These are phyloP conservation scores for Anticlea derivata DNA, from an alignment of 2,888 invertebrate genomes.

Conservation along the genomic window DNA sequence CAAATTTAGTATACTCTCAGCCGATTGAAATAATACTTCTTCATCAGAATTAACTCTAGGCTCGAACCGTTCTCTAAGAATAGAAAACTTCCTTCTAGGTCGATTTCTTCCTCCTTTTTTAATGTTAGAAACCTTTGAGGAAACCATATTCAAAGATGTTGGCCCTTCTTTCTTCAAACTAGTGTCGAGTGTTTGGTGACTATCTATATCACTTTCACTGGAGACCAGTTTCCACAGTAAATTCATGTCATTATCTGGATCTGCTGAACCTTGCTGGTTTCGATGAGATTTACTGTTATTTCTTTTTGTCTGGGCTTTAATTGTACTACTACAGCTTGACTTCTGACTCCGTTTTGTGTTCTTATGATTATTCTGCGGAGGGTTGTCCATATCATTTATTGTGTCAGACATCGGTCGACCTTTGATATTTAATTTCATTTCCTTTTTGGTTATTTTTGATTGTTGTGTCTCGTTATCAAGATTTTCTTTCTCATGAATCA, in stretches of 20 bases:
- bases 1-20: slow-evolving; percentile 58
- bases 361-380: slow-evolving; percentile 46
- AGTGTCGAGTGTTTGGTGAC: slow-evolving; percentile 72
- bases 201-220: slow-evolving; percentile 66
- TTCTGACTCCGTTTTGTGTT: slow-evolving; percentile 59
- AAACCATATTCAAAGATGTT: slow-evolving; percentile 29
- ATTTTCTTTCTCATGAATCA: slow-evolving; percentile 74
- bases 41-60: slow-evolving; percentile 75
- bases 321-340: slow-evolving; percentile 41
- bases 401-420: slow-evolving; percentile 10
- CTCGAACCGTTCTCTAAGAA: slow-evolving; percentile 84
- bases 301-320: slow-evolving; percentile 57
- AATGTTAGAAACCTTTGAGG: slow-evolving; percentile 62
- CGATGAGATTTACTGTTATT: slow-evolving; percentile 56
- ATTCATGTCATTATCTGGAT: slow-evolving; percentile 67
- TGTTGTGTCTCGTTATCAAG: slow-evolving; percentile 40
- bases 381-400: slow-evolving; percentile 33
- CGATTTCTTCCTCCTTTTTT: slow-evolving; percentile 69
- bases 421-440: slow-evolving; percentile 37
- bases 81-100: slow-evolving; percentile 84
- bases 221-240: slow-evolving; percentile 75
- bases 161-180: slow-evolving; percentile 68
- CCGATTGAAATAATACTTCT: slow-evolving; percentile 70
- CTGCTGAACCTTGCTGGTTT: slow-evolving; percentile 59
- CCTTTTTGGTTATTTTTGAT: slow-evolving; percentile 62